Evolutionary conservation across 2,888 invertebrate species (phyloP).

Genomic region (Sclerodermus sp.): DNA sequence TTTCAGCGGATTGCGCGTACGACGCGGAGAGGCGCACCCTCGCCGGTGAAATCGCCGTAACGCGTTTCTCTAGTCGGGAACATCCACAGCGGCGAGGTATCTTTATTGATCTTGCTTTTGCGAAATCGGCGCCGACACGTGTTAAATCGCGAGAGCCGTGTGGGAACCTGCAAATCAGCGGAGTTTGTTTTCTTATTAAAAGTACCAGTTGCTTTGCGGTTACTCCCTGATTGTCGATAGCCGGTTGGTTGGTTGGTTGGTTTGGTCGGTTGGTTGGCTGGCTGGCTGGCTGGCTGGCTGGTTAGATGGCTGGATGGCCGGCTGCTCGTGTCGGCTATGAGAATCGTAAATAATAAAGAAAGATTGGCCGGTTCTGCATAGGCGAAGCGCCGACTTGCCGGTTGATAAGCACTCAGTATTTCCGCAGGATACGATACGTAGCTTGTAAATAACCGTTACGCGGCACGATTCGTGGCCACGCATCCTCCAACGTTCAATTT

Average conservation of each 20-base stretch:
- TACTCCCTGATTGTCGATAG: conserved; percentile 35
- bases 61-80: background rate
- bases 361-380: conserved; percentile 20
- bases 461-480: conserved; percentile 23
- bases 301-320: too few relatives aligned
- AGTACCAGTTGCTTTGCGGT: conserved; percentile 36
- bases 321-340: conserved; percentile 1
- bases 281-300: too few relatives aligned
- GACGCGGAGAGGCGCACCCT: too few relatives aligned
- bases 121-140: too few relatives aligned
- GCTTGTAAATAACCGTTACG: conserved; percentile 39
- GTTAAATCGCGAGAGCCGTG: background rate
- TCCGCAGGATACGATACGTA: conserved; percentile 46
- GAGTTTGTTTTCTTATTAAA: conserved; percentile 20
- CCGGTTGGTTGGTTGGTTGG: conserved; percentile 10
- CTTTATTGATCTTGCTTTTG: too few relatives aligned
- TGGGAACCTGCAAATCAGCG: background rate
- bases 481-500: conserved; percentile 8
- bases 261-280: background rate
- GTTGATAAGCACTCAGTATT: conserved; percentile 24
- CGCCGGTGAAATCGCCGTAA: too few relatives aligned
- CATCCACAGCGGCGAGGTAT: background rate
- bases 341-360: conserved; percentile 14
- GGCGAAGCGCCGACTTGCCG: background rate
- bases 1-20: too few relatives aligned